phyloP scores from a whole-genome alignment of 2,888 invertebrate genomes.

The Clitarchus hookeri region DNA sequence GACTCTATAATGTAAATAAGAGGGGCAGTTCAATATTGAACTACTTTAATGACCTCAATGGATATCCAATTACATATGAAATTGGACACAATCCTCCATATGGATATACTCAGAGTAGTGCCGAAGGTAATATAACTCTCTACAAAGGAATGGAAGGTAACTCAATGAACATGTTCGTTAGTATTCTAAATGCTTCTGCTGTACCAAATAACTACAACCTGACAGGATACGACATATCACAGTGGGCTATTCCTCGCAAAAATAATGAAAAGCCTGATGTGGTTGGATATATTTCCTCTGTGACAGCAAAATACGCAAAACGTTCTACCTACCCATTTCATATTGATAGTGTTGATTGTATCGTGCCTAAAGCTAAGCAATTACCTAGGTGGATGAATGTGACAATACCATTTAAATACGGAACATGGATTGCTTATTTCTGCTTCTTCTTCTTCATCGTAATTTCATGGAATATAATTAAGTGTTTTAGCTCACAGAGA shows the following conservation, averaged over 20 bases:
- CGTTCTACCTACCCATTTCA: not conserved
- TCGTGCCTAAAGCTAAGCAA: too few relatives aligned
- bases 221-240: not conserved
- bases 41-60: not conserved
- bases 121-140: not conserved
- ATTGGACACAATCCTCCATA: not conserved
- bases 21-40: not conserved
- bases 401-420: not conserved
- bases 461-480: not conserved
- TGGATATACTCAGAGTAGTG: not conserved
- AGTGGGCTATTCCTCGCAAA: not conserved
- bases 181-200: not conserved
- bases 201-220: not conserved
- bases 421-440: not conserved
- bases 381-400: not conserved
- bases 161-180: not conserved
- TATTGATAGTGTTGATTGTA: not conserved
- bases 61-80: not conserved
- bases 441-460: not conserved
- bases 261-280: not conserved
- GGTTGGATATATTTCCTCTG: not conserved
- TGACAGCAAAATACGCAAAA: not conserved
- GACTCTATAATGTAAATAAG: not conserved
- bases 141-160: not conserved
- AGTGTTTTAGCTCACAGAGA: not conserved